Evolutionary conservation across 2,797 vertebrate species (phyloP).

Genomic region (Lithobates pipiens): DNA sequence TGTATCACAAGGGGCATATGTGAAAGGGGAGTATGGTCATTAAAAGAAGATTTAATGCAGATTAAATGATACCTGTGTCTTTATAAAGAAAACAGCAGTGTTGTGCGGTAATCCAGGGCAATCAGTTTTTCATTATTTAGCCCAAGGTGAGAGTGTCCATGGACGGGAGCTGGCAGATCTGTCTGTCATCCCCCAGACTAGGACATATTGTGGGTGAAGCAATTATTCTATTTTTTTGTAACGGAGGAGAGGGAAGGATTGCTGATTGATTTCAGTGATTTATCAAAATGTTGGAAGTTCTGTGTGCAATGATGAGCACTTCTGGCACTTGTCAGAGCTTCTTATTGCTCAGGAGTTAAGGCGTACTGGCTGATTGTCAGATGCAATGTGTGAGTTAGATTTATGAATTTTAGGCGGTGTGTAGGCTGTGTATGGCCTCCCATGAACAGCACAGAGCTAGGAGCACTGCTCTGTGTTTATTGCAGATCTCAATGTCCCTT

Average conservation of each 20-base stretch:
- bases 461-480: not conserved
- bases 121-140: not conserved
- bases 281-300: not conserved
- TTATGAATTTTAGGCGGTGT: not conserved
- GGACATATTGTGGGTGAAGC: not conserved
- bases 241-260: not conserved
- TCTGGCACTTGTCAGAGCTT: not conserved
- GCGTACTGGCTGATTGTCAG: not conserved
- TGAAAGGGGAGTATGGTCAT: not conserved
- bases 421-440: no score
- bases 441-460: not conserved
- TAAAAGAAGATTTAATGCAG: not conserved
- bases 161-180: not conserved
- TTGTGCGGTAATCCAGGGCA: not conserved
- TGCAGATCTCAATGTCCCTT: not conserved
- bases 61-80: not conserved
- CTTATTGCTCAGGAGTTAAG: not conserved
- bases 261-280: not conserved
- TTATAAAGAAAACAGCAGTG: not conserved
- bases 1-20: conserved; percentile 6
- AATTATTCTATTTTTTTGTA: not conserved
- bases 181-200: not conserved
- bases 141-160: not conserved
- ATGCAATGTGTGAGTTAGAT: not conserved
- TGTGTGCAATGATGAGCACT: not conserved